These are phyloP conservation scores for Drosophila nasuta DNA, from an alignment of 1,140 invertebrate species.

Conservation along the genomic window DNA sequence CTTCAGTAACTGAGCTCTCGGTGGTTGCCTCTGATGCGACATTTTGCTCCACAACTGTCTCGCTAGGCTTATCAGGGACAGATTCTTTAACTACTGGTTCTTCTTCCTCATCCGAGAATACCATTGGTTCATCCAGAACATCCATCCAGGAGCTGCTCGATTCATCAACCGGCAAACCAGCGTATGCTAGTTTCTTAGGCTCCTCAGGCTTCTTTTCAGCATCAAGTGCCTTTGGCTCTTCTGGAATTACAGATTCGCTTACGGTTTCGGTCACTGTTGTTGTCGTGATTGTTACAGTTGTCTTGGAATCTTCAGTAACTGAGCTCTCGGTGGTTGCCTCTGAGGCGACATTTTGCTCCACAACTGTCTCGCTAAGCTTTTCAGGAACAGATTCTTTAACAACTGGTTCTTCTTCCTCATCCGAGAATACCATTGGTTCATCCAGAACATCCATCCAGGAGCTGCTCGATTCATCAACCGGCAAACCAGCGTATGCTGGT, in stretches of 20 bases:
- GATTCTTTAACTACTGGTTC: slow-evolving; percentile 40
- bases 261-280: slow-evolving; percentile 13
- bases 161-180: slow-evolving; percentile 78
- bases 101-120: slow-evolving; percentile 85
- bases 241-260: not conserved
- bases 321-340: too few relatives aligned
- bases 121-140: slow-evolving; percentile 86
- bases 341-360: too few relatives aligned
- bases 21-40: too few relatives aligned
- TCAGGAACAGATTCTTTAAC: slow-evolving; percentile 3
- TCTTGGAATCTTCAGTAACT: too few relatives aligned
- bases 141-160: slow-evolving; percentile 81
- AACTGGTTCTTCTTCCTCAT: slow-evolving; percentile 68
- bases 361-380: not conserved
- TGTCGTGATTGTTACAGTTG: too few relatives aligned
- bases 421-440: slow-evolving; percentile 85
- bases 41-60: too few relatives aligned
- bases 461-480: slow-evolving; percentile 85
- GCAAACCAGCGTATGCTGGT: slow-evolving; percentile 77
- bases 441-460: slow-evolving; percentile 86
- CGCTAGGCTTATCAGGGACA: slow-evolving; percentile 2
- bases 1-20: too few relatives aligned
- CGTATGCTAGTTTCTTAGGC: slow-evolving; percentile 66
- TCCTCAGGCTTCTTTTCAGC: slow-evolving; percentile 19
- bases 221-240: not conserved